A percentile compares a stretch with the other conserved stretches of the same genome.
phyloP scores from a whole-genome alignment of 1,140 invertebrate species.

The Caenorhabditis briggsae region DNA sequence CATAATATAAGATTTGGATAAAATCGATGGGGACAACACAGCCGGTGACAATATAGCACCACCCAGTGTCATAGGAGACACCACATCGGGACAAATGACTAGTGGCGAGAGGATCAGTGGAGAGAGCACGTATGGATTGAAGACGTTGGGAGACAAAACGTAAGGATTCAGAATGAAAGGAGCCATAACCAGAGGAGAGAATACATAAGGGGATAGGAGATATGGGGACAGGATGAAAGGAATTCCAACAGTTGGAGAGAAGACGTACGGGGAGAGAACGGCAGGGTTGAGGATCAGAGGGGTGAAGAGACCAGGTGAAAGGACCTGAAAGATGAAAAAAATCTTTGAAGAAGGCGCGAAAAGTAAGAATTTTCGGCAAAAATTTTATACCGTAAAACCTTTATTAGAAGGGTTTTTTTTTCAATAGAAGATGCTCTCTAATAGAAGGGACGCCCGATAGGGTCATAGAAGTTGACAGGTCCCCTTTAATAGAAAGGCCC shows the following conservation, averaged over 20 bases:
- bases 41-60: constrained; percentile 61
- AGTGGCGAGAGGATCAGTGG: constrained; percentile 70
- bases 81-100: constrained; percentile 65
- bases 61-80: constrained; percentile 63
- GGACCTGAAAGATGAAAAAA: constrained; percentile 39
- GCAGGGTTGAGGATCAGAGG: constrained; percentile 73
- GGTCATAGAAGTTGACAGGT: no score
- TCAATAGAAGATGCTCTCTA: no score
- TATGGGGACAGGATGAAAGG: constrained; percentile 69
- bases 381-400: no score
- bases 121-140: constrained; percentile 73
- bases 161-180: constrained; percentile 74
- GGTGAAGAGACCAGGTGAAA: constrained; percentile 73
- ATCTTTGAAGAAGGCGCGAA: no score
- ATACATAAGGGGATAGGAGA: constrained; percentile 66
- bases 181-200: constrained; percentile 71
- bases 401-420: neutral
- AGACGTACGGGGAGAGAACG: constrained; percentile 66
- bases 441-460: no score
- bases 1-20: constrained; percentile 73
- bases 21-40: constrained; percentile 73
- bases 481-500: no score
- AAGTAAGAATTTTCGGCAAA: no score
- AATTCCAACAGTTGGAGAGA: constrained; percentile 65
- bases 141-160: constrained; percentile 73